Percentiles rank a stretch among this genome's conserved stretches.
These are phyloP conservation scores for Ceraclea dissimilis DNA, from an alignment of 2,888 invertebrate species.

Conservation along the genomic window DNA sequence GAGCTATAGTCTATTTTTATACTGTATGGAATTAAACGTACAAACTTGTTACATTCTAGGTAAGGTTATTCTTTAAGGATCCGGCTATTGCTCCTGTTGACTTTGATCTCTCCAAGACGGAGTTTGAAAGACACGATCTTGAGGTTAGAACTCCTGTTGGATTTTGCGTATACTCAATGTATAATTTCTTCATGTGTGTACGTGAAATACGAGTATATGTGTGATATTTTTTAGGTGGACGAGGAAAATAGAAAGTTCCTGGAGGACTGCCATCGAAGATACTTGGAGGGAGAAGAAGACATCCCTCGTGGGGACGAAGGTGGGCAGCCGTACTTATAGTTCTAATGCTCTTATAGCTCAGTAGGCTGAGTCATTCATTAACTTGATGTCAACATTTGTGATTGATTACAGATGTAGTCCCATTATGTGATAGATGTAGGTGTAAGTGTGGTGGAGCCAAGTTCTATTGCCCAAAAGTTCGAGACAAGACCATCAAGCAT, in stretches of 20 bases:
- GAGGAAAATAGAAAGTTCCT: slow-evolving; percentile 5
- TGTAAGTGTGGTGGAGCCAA: slow-evolving; percentile 15
- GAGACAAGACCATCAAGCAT: slow-evolving; percentile 9
- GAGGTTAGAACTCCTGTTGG: background rate
- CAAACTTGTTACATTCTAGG: too few relatives aligned
- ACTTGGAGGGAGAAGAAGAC: slow-evolving; percentile 9
- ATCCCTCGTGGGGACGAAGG: slow-evolving; percentile 12
- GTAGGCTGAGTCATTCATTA: too few relatives aligned
- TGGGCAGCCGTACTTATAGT: too few relatives aligned
- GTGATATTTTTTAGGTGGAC: slow-evolving; percentile 6
- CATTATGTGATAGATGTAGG: slow-evolving; percentile 16
- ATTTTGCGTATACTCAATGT: too few relatives aligned
- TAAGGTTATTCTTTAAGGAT: slow-evolving; percentile 14
- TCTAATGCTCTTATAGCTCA: background rate
- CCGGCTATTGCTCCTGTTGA: slow-evolving; percentile 5
- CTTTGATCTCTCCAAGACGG: slow-evolving; percentile 10
- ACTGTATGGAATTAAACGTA: too few relatives aligned
- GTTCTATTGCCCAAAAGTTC: slow-evolving; percentile 16
- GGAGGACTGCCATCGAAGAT: slow-evolving; percentile 4
- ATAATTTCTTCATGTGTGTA: too few relatives aligned
- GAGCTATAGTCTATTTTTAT: too few relatives aligned
- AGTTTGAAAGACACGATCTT: slow-evolving; percentile 1
- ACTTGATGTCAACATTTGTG: too few relatives aligned
- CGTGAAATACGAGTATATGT: too few relatives aligned
- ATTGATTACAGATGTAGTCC: slow-evolving; percentile 7